Evolutionary conservation across 2,888 invertebrate genomes (phyloP).

Genomic region (Scaptomyza polygonia): DNA sequence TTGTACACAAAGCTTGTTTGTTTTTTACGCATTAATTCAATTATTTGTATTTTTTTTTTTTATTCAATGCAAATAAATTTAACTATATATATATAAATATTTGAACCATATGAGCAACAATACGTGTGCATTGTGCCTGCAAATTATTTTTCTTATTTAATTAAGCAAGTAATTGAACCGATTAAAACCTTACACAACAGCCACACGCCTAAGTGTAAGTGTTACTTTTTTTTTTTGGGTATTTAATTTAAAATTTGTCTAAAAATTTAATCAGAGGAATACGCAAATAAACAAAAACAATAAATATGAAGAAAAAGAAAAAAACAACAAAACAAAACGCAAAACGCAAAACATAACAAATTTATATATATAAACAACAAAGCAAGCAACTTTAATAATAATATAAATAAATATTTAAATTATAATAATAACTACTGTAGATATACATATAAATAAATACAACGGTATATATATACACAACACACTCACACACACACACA

Average conservation of each 20-base stretch:
- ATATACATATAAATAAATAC: conserved; percentile 62
- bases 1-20: conserved; percentile 28
- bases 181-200: conserved; percentile 40
- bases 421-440: conserved; percentile 61
- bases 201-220: conserved; percentile 37
- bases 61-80: conserved; percentile 32
- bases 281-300: conserved; percentile 29
- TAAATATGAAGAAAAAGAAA: no score
- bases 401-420: conserved; percentile 56
- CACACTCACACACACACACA: no score
- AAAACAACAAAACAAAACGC: no score
- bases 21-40: conserved; percentile 47
- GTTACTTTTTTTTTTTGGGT: conserved; percentile 63
- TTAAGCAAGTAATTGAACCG: conserved; percentile 46
- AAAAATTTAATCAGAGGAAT: conserved; percentile 32
- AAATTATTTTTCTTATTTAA: conserved; percentile 62
- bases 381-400: conserved; percentile 59
- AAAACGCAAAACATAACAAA: conserved; percentile 36
- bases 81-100: conserved; percentile 28
- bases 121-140: conserved; percentile 32
- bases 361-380: conserved; percentile 35
- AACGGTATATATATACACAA: conserved; percentile 44
- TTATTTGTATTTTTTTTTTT: conserved; percentile 29
- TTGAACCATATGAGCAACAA: conserved; percentile 17
- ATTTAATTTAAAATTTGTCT: conserved; percentile 51